These are phyloP conservation scores for Panagrolaimus sp. DNA, from an alignment of 1,140 invertebrate genomes.

Conservation along the genomic window DNA sequence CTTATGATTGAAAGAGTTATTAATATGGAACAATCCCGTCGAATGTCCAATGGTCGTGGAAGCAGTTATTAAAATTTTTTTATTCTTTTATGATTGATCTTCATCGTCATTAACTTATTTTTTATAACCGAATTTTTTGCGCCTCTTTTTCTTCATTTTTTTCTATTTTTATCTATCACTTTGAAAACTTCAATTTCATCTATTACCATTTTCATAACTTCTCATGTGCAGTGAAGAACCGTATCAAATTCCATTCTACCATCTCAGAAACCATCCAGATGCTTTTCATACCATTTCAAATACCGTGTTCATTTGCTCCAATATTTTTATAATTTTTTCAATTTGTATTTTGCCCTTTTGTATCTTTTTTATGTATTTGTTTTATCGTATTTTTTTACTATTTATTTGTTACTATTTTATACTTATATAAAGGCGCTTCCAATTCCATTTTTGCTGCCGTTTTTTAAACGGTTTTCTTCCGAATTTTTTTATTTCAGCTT, in stretches of 20 bases:
- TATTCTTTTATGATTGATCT: slow-evolving; percentile 7
- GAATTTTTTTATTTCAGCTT: not conserved
- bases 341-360: slow-evolving; percentile 1
- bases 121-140: not conserved
- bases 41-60: slow-evolving; percentile 17
- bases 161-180: not conserved
- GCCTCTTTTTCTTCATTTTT: slow-evolving; percentile 11
- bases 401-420: slow-evolving; percentile 14
- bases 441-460: not conserved
- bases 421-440: slow-evolving; percentile 3
- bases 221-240: not conserved
- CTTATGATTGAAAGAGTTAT: slow-evolving; percentile 50
- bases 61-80: slow-evolving; percentile 15
- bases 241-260: not conserved
- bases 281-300: no score
- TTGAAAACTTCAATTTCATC: not conserved
- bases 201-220: not conserved
- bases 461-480: not conserved
- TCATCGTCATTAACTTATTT: slow-evolving; percentile 2
- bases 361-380: no score
- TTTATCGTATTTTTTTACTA: not conserved
- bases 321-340: not conserved
- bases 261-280: not conserved
- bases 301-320: not conserved
- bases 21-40: slow-evolving; percentile 47